Percentiles rank a stretch among this genome's conserved stretches.
phyloP scores from a whole-genome alignment of 2,888 invertebrate genomes.

The Atherix ibis region DNA sequence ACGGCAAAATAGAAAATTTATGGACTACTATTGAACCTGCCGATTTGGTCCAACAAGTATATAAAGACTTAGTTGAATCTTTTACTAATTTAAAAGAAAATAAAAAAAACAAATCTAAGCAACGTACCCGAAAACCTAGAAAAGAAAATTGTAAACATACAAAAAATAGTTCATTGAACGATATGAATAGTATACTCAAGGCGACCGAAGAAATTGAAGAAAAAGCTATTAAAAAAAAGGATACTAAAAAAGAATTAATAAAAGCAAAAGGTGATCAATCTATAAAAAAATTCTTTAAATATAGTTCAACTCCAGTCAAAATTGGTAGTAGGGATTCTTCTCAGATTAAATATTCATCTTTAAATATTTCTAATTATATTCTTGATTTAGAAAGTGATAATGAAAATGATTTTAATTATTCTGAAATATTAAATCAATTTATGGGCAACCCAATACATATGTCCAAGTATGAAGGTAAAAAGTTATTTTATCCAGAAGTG shows the following conservation, averaged over 20 bases:
- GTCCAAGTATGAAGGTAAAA: constrained; percentile 18
- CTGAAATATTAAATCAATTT: constrained; percentile 38
- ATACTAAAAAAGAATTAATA: constrained; percentile 16
- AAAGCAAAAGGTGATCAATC: not conserved
- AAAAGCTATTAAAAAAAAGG: constrained; percentile 24
- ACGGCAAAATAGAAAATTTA: constrained; percentile 32
- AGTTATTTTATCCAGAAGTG: constrained; percentile 19
- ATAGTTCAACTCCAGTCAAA: constrained; percentile 2
- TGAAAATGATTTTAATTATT: constrained; percentile 34
- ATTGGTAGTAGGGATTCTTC: too few species aligned
- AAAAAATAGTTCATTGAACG: constrained; percentile 20
- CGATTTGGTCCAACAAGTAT: constrained; percentile 42
- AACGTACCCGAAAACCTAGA: too few species aligned
- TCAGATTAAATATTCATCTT: too few species aligned
- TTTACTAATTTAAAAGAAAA: constrained; percentile 42
- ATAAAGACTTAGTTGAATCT: constrained; percentile 43
- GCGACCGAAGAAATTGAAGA: constrained; percentile 21
- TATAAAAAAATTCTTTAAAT: constrained; percentile 4
- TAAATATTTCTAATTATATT: too few species aligned
- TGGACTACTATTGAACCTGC: constrained; percentile 57
- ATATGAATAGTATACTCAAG: constrained; percentile 15
- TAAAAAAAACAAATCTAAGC: constrained; percentile 25
- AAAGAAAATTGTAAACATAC: too few species aligned
- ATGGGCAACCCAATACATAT: constrained; percentile 19
- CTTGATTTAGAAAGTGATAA: constrained; percentile 28